These are phyloP conservation scores for Scleropages formosus DNA, from an alignment of 2,797 vertebrate genomes.

Conservation along the genomic window DNA sequence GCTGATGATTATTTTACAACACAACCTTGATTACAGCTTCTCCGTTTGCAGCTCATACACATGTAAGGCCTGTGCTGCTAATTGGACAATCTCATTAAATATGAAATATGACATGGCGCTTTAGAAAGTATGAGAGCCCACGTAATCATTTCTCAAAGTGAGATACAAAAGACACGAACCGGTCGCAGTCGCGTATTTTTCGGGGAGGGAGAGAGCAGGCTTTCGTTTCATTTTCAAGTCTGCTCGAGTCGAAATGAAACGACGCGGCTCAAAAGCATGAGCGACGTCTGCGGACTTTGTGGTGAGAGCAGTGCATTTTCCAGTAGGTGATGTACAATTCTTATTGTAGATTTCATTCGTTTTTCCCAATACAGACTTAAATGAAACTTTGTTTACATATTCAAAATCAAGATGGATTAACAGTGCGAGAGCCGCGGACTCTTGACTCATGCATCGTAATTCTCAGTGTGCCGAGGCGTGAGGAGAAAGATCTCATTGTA, in stretches of 20 bases:
- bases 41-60: neutral
- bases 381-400: neutral
- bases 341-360: neutral
- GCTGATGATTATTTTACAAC: neutral
- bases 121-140: neutral
- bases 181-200: neutral
- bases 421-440: neutral
- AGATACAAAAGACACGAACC: neutral
- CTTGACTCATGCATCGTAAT: neutral
- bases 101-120: neutral
- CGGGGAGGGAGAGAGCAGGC: too few relatives aligned
- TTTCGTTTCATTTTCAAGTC: neutral
- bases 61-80: neutral
- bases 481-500: neutral
- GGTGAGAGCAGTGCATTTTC: neutral
- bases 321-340: neutral
- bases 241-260: neutral
- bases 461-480: neutral
- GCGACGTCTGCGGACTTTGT: too few relatives aligned
- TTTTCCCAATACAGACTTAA: neutral
- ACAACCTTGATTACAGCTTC: neutral
- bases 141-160: neutral
- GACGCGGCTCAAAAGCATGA: neutral
- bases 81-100: neutral
- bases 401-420: neutral